Percentiles rank a stretch among this genome's conserved stretches.
phyloP scores from a whole-genome alignment of 2,888 invertebrate genomes.

The Stenolophus ochropezus region DNA sequence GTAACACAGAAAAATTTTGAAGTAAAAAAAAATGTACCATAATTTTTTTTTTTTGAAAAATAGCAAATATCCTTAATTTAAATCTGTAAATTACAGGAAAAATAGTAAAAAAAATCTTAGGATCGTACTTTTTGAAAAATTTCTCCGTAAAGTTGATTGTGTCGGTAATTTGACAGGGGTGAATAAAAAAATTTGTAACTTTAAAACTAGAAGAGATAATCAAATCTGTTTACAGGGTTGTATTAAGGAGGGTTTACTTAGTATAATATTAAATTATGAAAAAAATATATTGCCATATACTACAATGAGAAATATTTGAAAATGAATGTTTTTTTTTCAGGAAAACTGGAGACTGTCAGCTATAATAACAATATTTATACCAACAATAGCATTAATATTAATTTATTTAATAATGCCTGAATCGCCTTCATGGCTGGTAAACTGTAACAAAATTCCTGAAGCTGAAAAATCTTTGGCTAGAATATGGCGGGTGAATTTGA shows the following conservation, averaged over 20 bases:
- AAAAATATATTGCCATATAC: neutral
- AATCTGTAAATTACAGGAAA: too few relatives aligned
- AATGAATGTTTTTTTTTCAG: slow-evolving; percentile 67
- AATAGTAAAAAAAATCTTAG: neutral
- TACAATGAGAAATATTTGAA: neutral
- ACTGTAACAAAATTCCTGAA: slow-evolving; percentile 73
- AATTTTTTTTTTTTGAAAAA: too few relatives aligned
- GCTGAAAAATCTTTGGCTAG: slow-evolving; percentile 72
- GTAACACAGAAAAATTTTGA: too few relatives aligned
- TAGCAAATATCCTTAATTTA: too few relatives aligned
- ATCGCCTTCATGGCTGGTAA: slow-evolving; percentile 76
- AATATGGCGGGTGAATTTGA: slow-evolving; percentile 70
- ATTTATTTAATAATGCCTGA: slow-evolving; percentile 74
- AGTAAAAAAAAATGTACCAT: too few relatives aligned
- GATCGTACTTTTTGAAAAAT: neutral
- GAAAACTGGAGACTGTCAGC: slow-evolving; percentile 73
- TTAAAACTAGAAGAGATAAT: neutral
- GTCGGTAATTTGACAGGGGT: neutral
- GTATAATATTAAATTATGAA: neutral
- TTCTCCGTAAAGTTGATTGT: neutral
- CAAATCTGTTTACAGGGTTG: neutral
- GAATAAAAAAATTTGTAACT: neutral
- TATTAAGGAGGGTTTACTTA: neutral
- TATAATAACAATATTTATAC: slow-evolving; percentile 71
- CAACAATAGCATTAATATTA: slow-evolving; percentile 71